These are phyloP conservation scores for Sesia bembeciformis DNA, from an alignment of 2,888 invertebrate genomes.

Conservation along the genomic window DNA sequence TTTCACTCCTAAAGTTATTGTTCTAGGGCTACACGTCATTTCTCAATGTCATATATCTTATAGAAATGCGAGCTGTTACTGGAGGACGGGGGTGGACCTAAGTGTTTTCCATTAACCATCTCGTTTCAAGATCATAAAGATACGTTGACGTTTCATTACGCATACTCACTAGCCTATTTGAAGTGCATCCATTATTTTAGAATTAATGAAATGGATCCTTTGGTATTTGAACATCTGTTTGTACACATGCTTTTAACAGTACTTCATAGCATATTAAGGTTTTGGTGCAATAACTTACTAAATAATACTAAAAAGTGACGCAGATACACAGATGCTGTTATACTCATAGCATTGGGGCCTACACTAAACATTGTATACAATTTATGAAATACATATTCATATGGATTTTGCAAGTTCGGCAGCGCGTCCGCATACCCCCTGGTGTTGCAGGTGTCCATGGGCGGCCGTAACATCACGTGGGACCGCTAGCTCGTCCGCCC, in stretches of 20 bases:
- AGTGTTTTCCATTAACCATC: slow-evolving; percentile 41
- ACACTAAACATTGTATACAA: too few species aligned
- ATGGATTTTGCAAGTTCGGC: too few species aligned
- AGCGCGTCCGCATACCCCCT: too few species aligned
- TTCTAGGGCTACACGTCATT: slow-evolving; percentile 60
- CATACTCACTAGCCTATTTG: slow-evolving; percentile 3
- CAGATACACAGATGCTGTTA: too few species aligned
- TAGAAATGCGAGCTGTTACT: slow-evolving; percentile 22
- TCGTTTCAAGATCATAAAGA: slow-evolving; percentile 19
- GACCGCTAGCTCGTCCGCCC: too few species aligned
- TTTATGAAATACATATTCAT: too few species aligned
- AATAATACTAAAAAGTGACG: too few species aligned
- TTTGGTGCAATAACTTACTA: too few species aligned
- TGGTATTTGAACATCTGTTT: neutral
- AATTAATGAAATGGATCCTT: neutral
- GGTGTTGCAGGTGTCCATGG: too few species aligned
- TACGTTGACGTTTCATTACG: slow-evolving; percentile 14
- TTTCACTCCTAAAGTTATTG: slow-evolving; percentile 61
- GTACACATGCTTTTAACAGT: neutral
- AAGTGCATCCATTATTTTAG: slow-evolving; percentile 1
- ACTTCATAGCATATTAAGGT: too few species aligned
- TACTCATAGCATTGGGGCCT: too few species aligned
- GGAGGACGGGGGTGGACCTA: slow-evolving; percentile 33
- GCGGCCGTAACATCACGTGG: too few species aligned
- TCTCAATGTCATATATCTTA: slow-evolving; percentile 53